phyloP scores from a whole-genome alignment of 2,888 invertebrate genomes.

The Perizoma flavofasciatum region DNA sequence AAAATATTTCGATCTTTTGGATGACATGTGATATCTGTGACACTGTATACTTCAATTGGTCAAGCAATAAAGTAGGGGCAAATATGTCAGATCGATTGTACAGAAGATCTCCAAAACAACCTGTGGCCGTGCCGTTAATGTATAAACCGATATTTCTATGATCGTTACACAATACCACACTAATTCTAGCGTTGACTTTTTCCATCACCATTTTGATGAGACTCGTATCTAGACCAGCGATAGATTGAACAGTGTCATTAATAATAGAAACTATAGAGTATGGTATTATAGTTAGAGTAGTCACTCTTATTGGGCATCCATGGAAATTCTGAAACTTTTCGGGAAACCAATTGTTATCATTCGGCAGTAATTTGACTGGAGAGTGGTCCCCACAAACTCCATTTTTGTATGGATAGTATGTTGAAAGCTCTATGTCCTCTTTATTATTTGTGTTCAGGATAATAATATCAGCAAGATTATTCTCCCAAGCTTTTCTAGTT shows the following conservation, averaged over 20 bases:
- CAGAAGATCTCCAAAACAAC: constrained; percentile 48
- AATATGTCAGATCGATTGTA: constrained; percentile 52
- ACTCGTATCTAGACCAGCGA: constrained; percentile 53
- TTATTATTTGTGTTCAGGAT: constrained; percentile 42
- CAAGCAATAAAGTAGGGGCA: constrained; percentile 48
- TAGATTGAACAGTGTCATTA: constrained; percentile 42
- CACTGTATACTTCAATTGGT: constrained; percentile 41
- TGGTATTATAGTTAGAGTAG: constrained; percentile 45
- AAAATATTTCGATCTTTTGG: constrained; percentile 45
- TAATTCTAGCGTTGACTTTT: constrained; percentile 52
- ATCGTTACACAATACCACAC: constrained; percentile 39
- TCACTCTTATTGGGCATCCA: constrained; percentile 53
- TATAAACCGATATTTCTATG: constrained; percentile 42
- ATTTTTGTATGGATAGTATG: constrained; percentile 56
- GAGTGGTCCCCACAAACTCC: constrained; percentile 50
- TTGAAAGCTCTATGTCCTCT: constrained; percentile 44
- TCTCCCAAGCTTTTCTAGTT: constrained; percentile 52
- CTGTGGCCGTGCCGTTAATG: constrained; percentile 45
- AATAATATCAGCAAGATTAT: constrained; percentile 57
- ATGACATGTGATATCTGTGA: constrained; percentile 50
- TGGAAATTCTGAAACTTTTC: constrained; percentile 59
- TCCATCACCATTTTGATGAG: constrained; percentile 44
- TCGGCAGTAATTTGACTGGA: constrained; percentile 43
- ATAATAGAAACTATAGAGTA: constrained; percentile 39
- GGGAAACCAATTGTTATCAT: constrained; percentile 45